phyloP scores from a whole-genome alignment of 1,140 invertebrate genomes.

The Drosophila neocordata region DNA sequence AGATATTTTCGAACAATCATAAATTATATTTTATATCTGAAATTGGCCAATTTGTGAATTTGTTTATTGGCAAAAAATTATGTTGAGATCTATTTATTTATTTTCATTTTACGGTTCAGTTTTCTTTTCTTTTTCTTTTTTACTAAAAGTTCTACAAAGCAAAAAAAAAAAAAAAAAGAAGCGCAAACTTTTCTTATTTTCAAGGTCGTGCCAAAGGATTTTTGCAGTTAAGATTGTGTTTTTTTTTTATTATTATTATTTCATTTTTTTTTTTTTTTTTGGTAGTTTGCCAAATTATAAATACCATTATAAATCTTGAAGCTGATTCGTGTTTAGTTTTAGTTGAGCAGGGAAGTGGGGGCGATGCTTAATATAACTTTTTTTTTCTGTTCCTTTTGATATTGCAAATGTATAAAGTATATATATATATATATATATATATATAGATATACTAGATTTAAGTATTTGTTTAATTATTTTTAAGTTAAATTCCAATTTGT shows the following conservation, averaged over 20 bases:
- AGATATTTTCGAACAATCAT: constrained; percentile 48
- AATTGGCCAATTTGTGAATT: constrained; percentile 69
- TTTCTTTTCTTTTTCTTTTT: not conserved
- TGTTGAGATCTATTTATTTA: constrained; percentile 40
- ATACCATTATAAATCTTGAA: constrained; percentile 59
- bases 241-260: not conserved
- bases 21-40: constrained; percentile 62
- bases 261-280: constrained; percentile 4
- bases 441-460: not conserved
- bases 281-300: constrained; percentile 63
- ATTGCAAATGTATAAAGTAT: not conserved
- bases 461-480: not conserved
- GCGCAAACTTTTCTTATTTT: constrained; percentile 57
- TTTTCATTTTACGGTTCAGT: too few species aligned
- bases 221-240: constrained; percentile 64
- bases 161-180: not conserved
- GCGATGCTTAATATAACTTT: constrained; percentile 26
- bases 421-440: not conserved
- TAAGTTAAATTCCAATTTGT: not conserved
- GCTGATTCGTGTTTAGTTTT: constrained; percentile 44
- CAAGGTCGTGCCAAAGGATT: constrained; percentile 74
- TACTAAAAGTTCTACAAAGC: not conserved
- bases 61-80: constrained; percentile 69
- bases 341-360: constrained; percentile 10
- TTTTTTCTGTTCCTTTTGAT: constrained; percentile 37